phyloP scores from a whole-genome alignment of 2,797 vertebrate genomes.

The Spheniscus humboldti region DNA sequence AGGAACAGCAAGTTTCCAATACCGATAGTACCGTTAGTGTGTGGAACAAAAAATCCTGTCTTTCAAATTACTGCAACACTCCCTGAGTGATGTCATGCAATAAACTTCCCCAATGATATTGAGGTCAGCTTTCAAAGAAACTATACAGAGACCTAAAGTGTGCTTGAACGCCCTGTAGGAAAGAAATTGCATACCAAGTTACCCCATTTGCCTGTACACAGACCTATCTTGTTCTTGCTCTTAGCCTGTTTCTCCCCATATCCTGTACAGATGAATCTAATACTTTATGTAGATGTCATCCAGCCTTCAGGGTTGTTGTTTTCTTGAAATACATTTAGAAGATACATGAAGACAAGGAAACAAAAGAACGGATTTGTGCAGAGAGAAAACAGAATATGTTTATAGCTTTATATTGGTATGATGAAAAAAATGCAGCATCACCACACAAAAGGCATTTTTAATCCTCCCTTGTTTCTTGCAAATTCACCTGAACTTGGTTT shows the following conservation, averaged over 20 bases:
- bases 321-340: background rate
- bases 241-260: background rate
- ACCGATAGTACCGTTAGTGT: background rate
- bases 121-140: background rate
- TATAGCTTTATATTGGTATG: background rate
- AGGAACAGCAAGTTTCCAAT: background rate
- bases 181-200: background rate
- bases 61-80: background rate
- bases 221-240: background rate
- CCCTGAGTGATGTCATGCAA: background rate
- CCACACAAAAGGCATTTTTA: background rate
- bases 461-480: background rate
- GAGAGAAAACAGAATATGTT: background rate
- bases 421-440: background rate
- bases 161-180: background rate
- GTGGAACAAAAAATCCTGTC: background rate
- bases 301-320: background rate
- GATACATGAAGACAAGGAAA: background rate
- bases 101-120: background rate
- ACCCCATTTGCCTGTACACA: background rate
- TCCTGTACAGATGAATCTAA: background rate
- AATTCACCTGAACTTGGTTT: background rate
- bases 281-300: background rate
- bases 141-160: background rate
- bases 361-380: background rate